Conservation (phyloP, 2,888 invertebrate genomes). For the Leistus spinibarbis region DNA sequence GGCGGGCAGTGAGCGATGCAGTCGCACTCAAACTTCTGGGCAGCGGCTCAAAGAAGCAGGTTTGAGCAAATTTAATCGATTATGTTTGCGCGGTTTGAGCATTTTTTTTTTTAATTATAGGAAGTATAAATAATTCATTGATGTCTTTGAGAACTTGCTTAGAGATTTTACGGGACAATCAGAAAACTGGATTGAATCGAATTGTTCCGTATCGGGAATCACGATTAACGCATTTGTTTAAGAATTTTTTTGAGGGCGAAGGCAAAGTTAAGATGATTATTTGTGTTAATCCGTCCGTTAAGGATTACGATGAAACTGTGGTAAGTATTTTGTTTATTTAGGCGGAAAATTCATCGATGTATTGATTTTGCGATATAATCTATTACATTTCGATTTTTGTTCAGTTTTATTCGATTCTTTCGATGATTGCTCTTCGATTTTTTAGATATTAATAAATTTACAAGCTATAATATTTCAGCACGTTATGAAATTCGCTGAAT, state of each 20-base stretch:
- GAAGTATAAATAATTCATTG: conserved; percentile 96
- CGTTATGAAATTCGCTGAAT: conserved; percentile 97
- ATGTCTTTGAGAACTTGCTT: conserved; percentile 93
- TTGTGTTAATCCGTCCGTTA: conserved; percentile 90
- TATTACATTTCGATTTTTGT: too few relatives aligned
- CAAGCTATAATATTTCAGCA: conserved; percentile 61
- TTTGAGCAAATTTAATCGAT: background rate
- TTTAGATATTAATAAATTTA: background rate
- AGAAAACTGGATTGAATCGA: conserved; percentile 69
- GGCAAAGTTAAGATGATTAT: conserved; percentile 96
- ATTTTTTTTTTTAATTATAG: conserved; percentile 54
- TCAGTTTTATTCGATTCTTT: too few relatives aligned
- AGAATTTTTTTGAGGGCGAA: conserved; percentile 97
- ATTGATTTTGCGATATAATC: too few relatives aligned
- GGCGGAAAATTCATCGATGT: background rate
- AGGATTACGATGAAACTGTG: conserved; percentile 94
- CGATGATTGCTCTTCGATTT: too few relatives aligned
- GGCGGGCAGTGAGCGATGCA: conserved; percentile 95
- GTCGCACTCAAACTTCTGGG: conserved; percentile 88
- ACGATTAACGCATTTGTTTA: conserved; percentile 93
- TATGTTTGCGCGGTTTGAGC: too few relatives aligned
- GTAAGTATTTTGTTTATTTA: conserved; percentile 38
- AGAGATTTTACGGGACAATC: conserved; percentile 90
- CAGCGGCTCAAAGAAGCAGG: conserved; percentile 63
- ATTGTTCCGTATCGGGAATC: conserved; percentile 95